Conservation (phyloP, 2,113 vertebrate genomes). For the Lampris incognitus region DNA sequence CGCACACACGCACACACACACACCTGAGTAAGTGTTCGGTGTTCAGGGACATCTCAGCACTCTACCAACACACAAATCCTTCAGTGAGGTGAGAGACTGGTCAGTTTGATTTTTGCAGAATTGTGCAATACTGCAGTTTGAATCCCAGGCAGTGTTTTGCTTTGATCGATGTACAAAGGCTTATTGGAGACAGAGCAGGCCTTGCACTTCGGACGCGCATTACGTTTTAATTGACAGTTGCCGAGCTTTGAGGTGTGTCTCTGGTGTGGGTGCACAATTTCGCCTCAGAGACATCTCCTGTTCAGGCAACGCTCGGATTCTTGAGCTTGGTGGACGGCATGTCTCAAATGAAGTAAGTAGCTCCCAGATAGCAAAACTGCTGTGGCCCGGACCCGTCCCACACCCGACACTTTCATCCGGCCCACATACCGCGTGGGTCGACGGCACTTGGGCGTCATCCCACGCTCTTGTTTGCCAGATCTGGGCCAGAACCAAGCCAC, state of each 20-base stretch:
- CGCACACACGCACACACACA: slow-evolving; percentile 1
- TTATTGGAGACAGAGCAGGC: slow-evolving; percentile 54
- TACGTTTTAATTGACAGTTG: slow-evolving; percentile 66
- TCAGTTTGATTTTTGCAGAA: slow-evolving; percentile 73
- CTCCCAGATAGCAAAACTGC: too few species aligned
- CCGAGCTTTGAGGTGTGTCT: slow-evolving; percentile 56
- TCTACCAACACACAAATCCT: slow-evolving; percentile 43
- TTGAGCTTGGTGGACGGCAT: slow-evolving; percentile 6
- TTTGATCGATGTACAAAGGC: slow-evolving; percentile 73
- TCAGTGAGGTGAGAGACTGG: slow-evolving; percentile 49
- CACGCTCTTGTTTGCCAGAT: too few species aligned
- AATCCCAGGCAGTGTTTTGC: slow-evolving; percentile 51
- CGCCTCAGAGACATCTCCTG: slow-evolving; percentile 32
- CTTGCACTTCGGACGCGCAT: slow-evolving; percentile 64
- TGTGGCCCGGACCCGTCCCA: too few species aligned
- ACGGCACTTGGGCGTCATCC: too few species aligned
- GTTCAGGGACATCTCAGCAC: slow-evolving; percentile 31
- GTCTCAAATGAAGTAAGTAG: slow-evolving; percentile 16
- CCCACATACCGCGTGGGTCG: too few species aligned
- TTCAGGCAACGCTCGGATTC: slow-evolving; percentile 22
- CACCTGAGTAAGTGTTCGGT: background rate
- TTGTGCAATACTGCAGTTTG: slow-evolving; percentile 62
- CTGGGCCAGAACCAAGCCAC: too few species aligned
- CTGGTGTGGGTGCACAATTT: background rate
- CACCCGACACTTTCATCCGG: too few species aligned